These are phyloP conservation scores for Julus scandinavius DNA, from an alignment of 2,888 invertebrate genomes.

Conservation along the genomic window DNA sequence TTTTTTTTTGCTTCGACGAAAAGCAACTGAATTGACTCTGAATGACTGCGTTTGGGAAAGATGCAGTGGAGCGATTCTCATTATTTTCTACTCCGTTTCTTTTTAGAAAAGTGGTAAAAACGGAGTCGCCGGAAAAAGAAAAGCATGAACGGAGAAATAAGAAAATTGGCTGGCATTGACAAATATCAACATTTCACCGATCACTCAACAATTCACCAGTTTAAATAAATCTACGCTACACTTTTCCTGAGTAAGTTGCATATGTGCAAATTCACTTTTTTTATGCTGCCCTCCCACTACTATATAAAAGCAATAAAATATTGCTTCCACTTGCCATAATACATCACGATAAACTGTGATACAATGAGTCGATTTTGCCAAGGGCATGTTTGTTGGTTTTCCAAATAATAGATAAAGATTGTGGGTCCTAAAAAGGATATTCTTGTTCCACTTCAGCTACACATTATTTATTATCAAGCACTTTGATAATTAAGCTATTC, in stretches of 20 bases:
- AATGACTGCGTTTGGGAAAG: conserved; percentile 13
- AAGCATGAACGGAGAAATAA: conserved; percentile 28
- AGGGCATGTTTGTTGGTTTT: conserved; percentile 40
- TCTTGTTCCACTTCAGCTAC: no score
- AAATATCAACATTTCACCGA: conserved; percentile 52
- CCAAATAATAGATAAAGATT: not conserved
- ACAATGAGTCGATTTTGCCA: conserved; percentile 16
- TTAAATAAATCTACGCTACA: conserved; percentile 1
- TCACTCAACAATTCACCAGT: conserved; percentile 47
- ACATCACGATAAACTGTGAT: conserved; percentile 20
- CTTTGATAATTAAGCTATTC: no score
- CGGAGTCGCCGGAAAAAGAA: not conserved
- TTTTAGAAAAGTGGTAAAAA: conserved; percentile 40
- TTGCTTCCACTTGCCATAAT: conserved; percentile 16
- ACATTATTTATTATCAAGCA: no score
- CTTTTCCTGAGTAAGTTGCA: conserved; percentile 24
- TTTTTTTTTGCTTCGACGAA: conserved; percentile 22
- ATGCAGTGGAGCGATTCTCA: conserved; percentile 27
- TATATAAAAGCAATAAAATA: not conserved
- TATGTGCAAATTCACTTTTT: conserved; percentile 15
- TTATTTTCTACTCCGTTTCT: conserved; percentile 26
- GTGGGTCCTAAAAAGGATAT: not conserved
- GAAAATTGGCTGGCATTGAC: conserved; percentile 49
- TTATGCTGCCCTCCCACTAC: not conserved
- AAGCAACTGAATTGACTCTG: conserved; percentile 22